A percentile compares a stretch with the other conserved stretches of the same genome.
These are phyloP conservation scores for Synergus gifuensis DNA, from an alignment of 2,888 invertebrate species.

Conservation along the genomic window DNA sequence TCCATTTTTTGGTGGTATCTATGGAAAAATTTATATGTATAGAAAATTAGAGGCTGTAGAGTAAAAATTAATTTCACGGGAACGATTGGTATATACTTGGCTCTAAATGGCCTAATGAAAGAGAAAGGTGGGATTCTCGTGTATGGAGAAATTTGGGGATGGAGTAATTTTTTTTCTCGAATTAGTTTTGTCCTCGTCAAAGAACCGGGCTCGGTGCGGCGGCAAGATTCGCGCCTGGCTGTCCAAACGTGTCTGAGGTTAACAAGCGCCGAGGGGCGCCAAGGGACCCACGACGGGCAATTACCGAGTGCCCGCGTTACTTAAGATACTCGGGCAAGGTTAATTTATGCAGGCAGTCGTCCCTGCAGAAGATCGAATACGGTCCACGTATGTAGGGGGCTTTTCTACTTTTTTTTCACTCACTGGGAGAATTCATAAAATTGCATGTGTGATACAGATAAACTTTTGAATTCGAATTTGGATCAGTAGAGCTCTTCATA, in stretches of 20 bases:
- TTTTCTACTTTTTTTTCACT: constrained; percentile 21
- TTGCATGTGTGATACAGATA: background rate
- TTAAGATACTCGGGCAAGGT: constrained; percentile 52
- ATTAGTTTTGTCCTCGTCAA: constrained; percentile 19
- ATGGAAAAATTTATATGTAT: too few relatives aligned
- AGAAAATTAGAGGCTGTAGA: too few relatives aligned
- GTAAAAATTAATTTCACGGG: too few relatives aligned
- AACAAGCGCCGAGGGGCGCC: constrained; percentile 55
- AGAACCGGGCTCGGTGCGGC: background rate
- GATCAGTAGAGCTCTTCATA: too few relatives aligned
- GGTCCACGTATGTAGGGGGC: constrained; percentile 35
- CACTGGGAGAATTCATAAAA: background rate
- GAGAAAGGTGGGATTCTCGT: background rate
- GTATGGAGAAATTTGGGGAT: background rate
- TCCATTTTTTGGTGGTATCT: too few relatives aligned
- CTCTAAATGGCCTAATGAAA: constrained; percentile 1
- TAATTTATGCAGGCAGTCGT: constrained; percentile 59
- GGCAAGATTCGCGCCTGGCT: constrained; percentile 46
- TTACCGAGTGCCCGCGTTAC: constrained; percentile 57
- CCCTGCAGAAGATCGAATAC: constrained; percentile 47
- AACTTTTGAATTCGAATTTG: too few relatives aligned
- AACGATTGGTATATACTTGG: background rate
- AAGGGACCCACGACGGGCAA: constrained; percentile 52
- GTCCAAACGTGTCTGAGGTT: constrained; percentile 50
- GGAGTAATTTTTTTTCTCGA: constrained; percentile 10